These are phyloP conservation scores for Capitella teleta DNA, from an alignment of 1,140 invertebrate genomes.

Conservation along the genomic window DNA sequence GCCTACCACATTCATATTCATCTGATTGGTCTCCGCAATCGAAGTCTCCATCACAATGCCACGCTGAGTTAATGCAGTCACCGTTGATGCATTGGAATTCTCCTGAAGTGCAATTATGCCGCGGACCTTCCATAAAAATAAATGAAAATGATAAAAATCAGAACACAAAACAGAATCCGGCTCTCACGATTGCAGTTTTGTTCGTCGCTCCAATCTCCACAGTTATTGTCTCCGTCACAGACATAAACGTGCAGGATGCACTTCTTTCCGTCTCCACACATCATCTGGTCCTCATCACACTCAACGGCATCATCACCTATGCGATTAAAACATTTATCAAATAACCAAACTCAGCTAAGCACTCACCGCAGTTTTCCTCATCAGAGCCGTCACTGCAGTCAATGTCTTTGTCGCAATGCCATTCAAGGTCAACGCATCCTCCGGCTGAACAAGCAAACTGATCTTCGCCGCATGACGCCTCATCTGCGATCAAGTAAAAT, in stretches of 20 bases:
- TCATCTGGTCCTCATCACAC: constrained; percentile 8
- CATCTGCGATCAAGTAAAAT: neutral
- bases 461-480: neutral
- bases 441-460: neutral
- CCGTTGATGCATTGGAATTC: constrained; percentile 27
- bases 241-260: constrained; percentile 8
- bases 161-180: no score
- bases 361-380: constrained; percentile 4
- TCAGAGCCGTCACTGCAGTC: constrained; percentile 1
- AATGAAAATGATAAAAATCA: no score
- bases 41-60: constrained; percentile 31
- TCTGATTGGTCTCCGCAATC: constrained; percentile 38
- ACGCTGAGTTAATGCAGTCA: constrained; percentile 25
- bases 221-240: constrained; percentile 29
- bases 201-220: constrained; percentile 36
- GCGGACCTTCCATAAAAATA: no score
- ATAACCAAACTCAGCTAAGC: neutral
- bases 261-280: constrained; percentile 11
- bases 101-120: constrained; percentile 6
- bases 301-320: neutral
- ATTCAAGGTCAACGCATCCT: neutral
- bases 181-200: constrained; percentile 30
- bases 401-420: constrained; percentile 5
- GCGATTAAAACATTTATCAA: no score
- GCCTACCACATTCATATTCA: constrained; percentile 33